These are phyloP conservation scores for Prunella himalayana DNA, from an alignment of 2,113 vertebrate species.

Conservation along the genomic window DNA sequence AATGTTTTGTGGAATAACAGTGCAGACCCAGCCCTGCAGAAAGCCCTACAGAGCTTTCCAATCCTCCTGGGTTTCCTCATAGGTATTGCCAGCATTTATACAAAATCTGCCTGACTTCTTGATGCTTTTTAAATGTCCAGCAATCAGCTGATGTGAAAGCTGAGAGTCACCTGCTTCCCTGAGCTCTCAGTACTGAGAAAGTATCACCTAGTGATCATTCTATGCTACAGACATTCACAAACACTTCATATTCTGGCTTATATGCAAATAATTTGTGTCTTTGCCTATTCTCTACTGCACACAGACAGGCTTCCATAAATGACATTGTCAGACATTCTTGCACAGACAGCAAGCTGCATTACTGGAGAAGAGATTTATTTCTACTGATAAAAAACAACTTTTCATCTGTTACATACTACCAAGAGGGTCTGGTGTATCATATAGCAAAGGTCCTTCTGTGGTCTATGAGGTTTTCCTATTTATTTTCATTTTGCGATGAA, in stretches of 20 bases:
- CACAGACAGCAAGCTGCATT: not conserved
- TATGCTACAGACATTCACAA: not conserved
- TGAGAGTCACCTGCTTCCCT: not conserved
- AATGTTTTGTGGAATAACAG: not conserved
- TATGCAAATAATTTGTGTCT: not conserved
- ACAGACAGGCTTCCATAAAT: not conserved
- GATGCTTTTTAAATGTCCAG: not conserved
- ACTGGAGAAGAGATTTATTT: not conserved
- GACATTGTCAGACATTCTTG: not conserved
- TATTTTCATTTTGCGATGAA: not conserved
- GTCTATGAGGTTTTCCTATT: not conserved
- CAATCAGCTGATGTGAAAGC: not conserved
- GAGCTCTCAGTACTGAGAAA: not conserved
- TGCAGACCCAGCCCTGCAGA: not conserved
- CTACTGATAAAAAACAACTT: not conserved
- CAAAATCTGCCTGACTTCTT: not conserved
- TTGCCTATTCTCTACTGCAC: not conserved
- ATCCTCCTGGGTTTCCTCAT: not conserved
- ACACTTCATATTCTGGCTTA: not conserved
- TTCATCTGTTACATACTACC: not conserved
- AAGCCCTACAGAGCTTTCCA: not conserved
- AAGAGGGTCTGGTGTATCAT: not conserved
- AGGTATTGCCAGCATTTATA: not conserved
- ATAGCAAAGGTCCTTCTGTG: not conserved
- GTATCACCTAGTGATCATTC: not conserved